Evolutionary conservation across 1,140 invertebrate genomes (phyloP).

Genomic region (Stratiolaelaps scimitus): DNA sequence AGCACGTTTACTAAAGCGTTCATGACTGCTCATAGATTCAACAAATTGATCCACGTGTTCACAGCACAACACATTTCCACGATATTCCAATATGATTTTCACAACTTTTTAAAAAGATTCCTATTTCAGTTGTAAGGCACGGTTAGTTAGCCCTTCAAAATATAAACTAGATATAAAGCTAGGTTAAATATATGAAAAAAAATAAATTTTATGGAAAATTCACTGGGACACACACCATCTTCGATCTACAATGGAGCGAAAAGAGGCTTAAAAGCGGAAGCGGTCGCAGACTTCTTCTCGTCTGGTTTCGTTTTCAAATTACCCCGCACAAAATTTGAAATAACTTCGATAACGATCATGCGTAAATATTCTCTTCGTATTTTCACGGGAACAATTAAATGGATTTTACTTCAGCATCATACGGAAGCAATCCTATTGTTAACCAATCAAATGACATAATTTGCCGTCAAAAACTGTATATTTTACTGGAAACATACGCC

Average conservation of each 20-base stretch:
- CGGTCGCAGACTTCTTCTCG: constrained; percentile 1
- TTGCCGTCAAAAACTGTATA: too few relatives aligned
- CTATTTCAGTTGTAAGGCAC: background rate
- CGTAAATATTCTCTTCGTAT: too few relatives aligned
- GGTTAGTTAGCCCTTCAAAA: background rate
- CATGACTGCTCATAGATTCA: background rate
- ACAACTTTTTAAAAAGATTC: background rate
- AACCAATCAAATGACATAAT: too few relatives aligned
- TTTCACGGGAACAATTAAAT: too few relatives aligned
- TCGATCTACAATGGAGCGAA: constrained; percentile 4
- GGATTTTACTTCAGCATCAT: too few relatives aligned
- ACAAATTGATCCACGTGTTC: constrained; percentile 20
- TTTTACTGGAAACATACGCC: too few relatives aligned
- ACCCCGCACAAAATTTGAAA: background rate
- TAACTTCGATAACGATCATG: background rate
- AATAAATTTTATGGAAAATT: background rate
- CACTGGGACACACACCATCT: constrained; percentile 3
- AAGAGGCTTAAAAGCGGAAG: constrained; percentile 25
- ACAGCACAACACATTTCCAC: background rate
- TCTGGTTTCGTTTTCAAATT: background rate
- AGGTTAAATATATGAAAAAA: background rate
- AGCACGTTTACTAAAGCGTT: background rate
- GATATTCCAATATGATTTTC: background rate
- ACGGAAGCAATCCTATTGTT: too few relatives aligned
- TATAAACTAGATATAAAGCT: background rate